Evolutionary conservation across 2,888 invertebrate genomes (phyloP), one percentile per base, ranked within the genome.

Genomic region (Pantelozetes paolii): DNA sequence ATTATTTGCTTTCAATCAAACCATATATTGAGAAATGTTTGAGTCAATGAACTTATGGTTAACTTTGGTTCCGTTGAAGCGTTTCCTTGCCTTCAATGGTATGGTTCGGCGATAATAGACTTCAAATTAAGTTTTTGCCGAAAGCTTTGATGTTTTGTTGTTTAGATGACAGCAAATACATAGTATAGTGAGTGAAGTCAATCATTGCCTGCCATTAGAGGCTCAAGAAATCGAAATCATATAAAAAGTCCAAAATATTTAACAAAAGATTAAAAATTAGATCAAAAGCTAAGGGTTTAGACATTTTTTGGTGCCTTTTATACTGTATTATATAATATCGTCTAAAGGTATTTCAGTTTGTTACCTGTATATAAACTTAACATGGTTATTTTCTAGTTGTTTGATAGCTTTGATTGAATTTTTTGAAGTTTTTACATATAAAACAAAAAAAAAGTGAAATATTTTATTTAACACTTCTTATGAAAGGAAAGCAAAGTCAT

Each of bases 31-130:
- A 32, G 36, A 28, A 28, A 18, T 2, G 28, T 28, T 59, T n/a
- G 26, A 69, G 69, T 69, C 69, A 69, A 45, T 69, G 69, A 42
- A 69, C 69, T 69, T 42, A 40, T 69, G 42, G 28, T n/a, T 26
- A 45, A 15, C 18, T 40, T 42, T 67, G 40, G 40, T 67, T 36
- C 36, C 69, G 26, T 45, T 69, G 69, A 45, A 69, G 69, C 69
- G 69, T 69, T 45, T 20, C 69, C 36, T 69, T 3, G 23, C 15
- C 23, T 69, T 69, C 69, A 42, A 69, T 69, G 15, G 42, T 69
- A 69, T 69, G 69, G 42, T 69, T 69, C 42, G 69, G 26, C 69
- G 69, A 69, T 69, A 69, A 69, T 69, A 69, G 67, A 11, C n/a
- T 67, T 67, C n/a, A 67, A 40, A 20, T 67, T 36, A 40, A 23